Percentiles rank a stretch among this genome's conserved stretches.
Evolutionary conservation across 2,888 invertebrate species (phyloP).

Genomic region (Dryomyza anilis): DNA sequence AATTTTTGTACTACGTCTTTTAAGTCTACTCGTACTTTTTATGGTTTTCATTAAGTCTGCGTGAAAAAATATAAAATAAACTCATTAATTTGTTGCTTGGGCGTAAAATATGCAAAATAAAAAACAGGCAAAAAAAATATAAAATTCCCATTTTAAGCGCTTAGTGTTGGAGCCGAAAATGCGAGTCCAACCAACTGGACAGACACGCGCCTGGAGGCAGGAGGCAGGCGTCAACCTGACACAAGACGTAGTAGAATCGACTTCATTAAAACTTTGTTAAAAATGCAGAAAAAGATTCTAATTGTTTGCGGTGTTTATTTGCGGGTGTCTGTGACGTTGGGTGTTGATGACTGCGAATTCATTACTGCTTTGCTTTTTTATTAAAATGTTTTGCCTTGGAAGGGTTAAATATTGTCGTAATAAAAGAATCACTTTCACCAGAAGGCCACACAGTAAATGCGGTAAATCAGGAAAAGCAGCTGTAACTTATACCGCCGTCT

Average conservation of each 20-base stretch:
- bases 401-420: too few species aligned
- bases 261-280: conserved; percentile 42
- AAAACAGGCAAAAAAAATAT: conserved; percentile 42
- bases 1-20: too few species aligned
- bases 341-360: too few species aligned
- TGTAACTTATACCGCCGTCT: too few species aligned
- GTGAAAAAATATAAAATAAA: conserved; percentile 35
- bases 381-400: too few species aligned
- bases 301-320: conserved; percentile 7
- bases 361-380: too few species aligned
- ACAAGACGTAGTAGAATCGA: conserved; percentile 29
- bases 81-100: conserved; percentile 43
- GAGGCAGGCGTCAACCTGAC: conserved; percentile 1
- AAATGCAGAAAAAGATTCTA: conserved; percentile 25
- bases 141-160: conserved; percentile 42
- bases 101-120: conserved; percentile 42
- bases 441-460: too few species aligned
- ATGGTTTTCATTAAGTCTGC: conserved; percentile 31
- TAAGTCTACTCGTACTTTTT: conserved; percentile 28
- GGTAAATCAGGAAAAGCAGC: too few species aligned
- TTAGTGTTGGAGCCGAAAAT: too few species aligned
- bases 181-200: too few species aligned
- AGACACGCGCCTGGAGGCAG: background rate
- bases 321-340: conserved; percentile 18
- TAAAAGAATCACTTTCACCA: too few species aligned